Conservation (phyloP, 2,888 invertebrate genomes). For the Dastarcus helophoroides region DNA sequence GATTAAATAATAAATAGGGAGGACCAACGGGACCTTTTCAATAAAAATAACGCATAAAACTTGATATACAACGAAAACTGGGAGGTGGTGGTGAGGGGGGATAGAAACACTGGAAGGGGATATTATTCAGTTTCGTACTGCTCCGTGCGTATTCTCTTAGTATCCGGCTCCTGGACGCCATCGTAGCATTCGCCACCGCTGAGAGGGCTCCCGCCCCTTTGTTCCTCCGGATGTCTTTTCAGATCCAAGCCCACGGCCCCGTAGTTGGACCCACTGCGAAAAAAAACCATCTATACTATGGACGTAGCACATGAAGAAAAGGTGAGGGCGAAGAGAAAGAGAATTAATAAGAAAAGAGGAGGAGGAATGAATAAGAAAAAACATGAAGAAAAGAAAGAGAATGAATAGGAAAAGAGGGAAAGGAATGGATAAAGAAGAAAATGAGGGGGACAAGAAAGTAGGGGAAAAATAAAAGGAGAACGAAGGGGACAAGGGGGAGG, state of each 20-base stretch:
- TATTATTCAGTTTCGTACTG: slow-evolving; percentile 33
- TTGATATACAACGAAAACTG: slow-evolving; percentile 13
- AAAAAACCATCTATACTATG: slow-evolving; percentile 1
- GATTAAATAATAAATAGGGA: too few species aligned
- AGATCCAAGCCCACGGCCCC: slow-evolving; percentile 30
- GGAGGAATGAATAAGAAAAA: too few species aligned
- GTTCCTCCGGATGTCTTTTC: slow-evolving; percentile 32
- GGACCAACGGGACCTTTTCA: too few species aligned
- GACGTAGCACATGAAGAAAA: too few species aligned
- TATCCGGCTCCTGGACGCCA: slow-evolving; percentile 31
- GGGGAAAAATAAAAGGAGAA: not conserved
- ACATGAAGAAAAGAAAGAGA: too few species aligned
- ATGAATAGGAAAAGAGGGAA: too few species aligned
- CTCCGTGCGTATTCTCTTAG: slow-evolving; percentile 31
- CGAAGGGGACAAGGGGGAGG: slow-evolving; percentile 5
- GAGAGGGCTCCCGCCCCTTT: slow-evolving; percentile 32
- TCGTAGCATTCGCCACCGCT: slow-evolving; percentile 27
- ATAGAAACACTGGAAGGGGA: too few species aligned
- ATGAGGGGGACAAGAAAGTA: not conserved
- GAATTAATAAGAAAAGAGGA: too few species aligned
- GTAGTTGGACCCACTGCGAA: slow-evolving; percentile 24
- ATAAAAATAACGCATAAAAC: slow-evolving; percentile 14
- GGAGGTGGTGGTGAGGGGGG: too few species aligned
- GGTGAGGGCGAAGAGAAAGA: too few species aligned
- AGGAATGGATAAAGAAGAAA: too few species aligned